These are phyloP conservation scores for Amphilophus citrinellus DNA, from an alignment of 2,113 vertebrate species.

Conservation along the genomic window DNA sequence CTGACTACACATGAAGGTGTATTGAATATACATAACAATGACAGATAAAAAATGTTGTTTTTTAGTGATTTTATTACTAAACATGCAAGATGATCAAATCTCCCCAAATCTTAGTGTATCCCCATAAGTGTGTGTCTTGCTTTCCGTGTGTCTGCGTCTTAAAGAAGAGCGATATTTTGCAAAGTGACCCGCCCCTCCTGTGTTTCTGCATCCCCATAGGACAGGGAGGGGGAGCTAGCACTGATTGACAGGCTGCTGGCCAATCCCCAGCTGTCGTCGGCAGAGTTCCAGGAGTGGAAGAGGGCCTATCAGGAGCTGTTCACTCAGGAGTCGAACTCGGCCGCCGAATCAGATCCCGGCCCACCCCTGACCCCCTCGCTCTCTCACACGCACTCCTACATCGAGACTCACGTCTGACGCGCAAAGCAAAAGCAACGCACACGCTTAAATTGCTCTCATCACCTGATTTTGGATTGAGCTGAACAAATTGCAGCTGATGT, in stretches of 20 bases:
- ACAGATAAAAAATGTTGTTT: not conserved
- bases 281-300: constrained; percentile 98
- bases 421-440: constrained; percentile 25
- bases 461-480: constrained; percentile 3
- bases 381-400: constrained; percentile 96
- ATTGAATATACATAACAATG: not conserved
- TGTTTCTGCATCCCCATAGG: constrained; percentile 87
- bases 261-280: constrained; percentile 93
- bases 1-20: not conserved
- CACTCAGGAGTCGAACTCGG: constrained; percentile 80
- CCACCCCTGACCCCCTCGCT: constrained; percentile 87
- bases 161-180: constrained; percentile 11
- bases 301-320: constrained; percentile 94
- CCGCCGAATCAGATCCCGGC: constrained; percentile 84
- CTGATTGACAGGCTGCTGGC: constrained; percentile 96
- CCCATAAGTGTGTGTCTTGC: constrained; percentile 60
- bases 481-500: constrained; percentile 13
- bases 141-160: constrained; percentile 66
- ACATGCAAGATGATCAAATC: not conserved
- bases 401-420: constrained; percentile 95
- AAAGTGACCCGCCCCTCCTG: constrained; percentile 65
- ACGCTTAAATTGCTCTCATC: constrained; percentile 1
- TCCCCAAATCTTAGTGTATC: constrained; percentile 51
- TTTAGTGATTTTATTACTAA: not conserved
- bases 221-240: constrained; percentile 98